These are phyloP conservation scores for Lasiurus borealis DNA, from an alignment of 2,113 vertebrate genomes.

Conservation along the genomic window DNA sequence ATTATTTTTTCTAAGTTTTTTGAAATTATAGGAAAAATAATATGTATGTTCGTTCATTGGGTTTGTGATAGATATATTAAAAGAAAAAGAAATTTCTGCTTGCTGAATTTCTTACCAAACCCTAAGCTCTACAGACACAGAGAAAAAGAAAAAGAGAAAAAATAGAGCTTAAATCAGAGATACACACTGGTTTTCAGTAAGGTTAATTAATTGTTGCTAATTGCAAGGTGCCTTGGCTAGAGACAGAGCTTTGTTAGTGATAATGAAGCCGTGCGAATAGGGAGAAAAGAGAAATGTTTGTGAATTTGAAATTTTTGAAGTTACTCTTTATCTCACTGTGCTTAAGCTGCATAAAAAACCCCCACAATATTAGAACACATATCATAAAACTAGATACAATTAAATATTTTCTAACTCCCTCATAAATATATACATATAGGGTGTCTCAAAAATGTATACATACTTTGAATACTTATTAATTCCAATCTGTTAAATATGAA, in stretches of 20 bases:
- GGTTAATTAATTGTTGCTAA: constrained; percentile 85
- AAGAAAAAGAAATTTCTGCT: constrained; percentile 69
- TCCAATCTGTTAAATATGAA: too few species aligned
- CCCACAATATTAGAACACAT: constrained; percentile 47
- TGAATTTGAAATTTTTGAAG: constrained; percentile 70
- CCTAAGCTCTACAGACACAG: not conserved
- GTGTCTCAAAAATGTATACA: too few species aligned
- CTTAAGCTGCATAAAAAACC: constrained; percentile 51
- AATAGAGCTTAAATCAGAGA: constrained; percentile 66
- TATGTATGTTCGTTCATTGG: constrained; percentile 24
- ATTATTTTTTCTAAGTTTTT: constrained; percentile 55
- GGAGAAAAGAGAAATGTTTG: not conserved
- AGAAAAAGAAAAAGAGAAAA: not conserved
- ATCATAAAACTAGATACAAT: constrained; percentile 41
- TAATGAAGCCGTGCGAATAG: constrained; percentile 8
- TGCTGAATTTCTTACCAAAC: constrained; percentile 66
- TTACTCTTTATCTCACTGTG: not conserved
- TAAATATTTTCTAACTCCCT: constrained; percentile 3
- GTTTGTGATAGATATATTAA: constrained; percentile 58
- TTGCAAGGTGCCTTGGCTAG: constrained; percentile 68
- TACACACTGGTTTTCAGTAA: constrained; percentile 66
- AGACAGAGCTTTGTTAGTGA: constrained; percentile 75
- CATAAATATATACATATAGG: not conserved
- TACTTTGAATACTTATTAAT: too few species aligned
- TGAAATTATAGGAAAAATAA: constrained; percentile 23